A percentile compares a stretch with the other conserved stretches of the same genome.
Evolutionary conservation across 2,888 invertebrate genomes (phyloP).

Genomic region (Hypomecis atomaria): DNA sequence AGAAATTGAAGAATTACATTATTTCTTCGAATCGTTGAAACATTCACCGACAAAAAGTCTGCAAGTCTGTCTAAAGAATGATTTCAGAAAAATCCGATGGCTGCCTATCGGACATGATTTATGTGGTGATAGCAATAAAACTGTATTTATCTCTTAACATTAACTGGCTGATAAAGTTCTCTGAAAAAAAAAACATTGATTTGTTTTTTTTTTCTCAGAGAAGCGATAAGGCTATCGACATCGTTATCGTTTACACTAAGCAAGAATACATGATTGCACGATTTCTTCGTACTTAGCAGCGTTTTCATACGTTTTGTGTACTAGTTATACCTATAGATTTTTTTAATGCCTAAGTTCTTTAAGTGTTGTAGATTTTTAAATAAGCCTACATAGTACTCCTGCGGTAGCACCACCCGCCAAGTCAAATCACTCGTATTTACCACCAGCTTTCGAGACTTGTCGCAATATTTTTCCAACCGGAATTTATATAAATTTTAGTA

Average conservation of each 20-base stretch:
- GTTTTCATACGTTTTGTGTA: too few relatives aligned
- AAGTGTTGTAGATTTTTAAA: too few relatives aligned
- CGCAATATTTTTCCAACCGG: too few relatives aligned
- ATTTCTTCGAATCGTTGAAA: background rate
- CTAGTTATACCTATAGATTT: too few relatives aligned
- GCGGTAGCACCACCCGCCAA: background rate
- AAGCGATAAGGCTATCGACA: slow-evolving; percentile 10
- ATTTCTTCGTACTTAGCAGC: background rate
- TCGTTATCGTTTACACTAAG: slow-evolving; percentile 1
- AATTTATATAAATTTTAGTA: too few relatives aligned
- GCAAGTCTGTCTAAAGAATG: background rate
- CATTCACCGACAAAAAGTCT: background rate
- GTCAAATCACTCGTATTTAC: too few relatives aligned
- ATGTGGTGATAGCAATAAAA: background rate
- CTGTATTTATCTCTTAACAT: background rate
- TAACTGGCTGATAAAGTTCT: slow-evolving; percentile 17
- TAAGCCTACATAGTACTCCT: too few relatives aligned
- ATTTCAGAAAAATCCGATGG: background rate
- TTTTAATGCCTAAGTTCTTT: too few relatives aligned
- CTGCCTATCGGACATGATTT: background rate
- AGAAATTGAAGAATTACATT: too few relatives aligned
- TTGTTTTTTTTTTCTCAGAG: slow-evolving; percentile 14
- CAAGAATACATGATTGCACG: slow-evolving; percentile 6
- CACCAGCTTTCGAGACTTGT: too few relatives aligned
- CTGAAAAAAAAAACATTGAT: slow-evolving; percentile 15